Conservation (phyloP, 2,888 invertebrate species). For the Aleiodes alternator region DNA sequence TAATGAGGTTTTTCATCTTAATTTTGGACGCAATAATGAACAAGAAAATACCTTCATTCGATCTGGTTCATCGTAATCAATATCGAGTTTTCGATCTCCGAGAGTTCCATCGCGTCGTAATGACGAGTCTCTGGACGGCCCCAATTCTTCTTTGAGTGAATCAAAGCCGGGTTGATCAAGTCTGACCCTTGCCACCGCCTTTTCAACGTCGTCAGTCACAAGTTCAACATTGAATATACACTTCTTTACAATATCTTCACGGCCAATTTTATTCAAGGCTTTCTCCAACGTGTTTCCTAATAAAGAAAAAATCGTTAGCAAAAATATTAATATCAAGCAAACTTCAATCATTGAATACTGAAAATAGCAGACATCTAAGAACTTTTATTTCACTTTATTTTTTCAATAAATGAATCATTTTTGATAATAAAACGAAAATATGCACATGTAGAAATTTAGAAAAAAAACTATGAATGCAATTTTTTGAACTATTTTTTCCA, state of each 20-base stretch:
- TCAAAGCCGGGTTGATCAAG: slow-evolving; percentile 79
- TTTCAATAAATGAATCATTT: too few relatives aligned
- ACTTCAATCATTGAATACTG: background rate
- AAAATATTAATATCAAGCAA: slow-evolving; percentile 12
- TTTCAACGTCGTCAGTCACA: slow-evolving; percentile 84
- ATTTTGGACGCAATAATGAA: background rate
- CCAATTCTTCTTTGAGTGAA: slow-evolving; percentile 83
- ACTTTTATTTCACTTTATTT: too few relatives aligned
- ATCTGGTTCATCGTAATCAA: slow-evolving; percentile 79
- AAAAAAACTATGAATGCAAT: too few relatives aligned
- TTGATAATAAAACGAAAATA: too few relatives aligned
- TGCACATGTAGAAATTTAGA: too few relatives aligned
- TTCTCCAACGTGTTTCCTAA: slow-evolving; percentile 85
- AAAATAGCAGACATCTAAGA: too few relatives aligned
- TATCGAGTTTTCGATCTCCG: slow-evolving; percentile 77
- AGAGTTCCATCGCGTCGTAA: slow-evolving; percentile 80
- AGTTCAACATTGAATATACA: slow-evolving; percentile 85
- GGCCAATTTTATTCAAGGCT: slow-evolving; percentile 85
- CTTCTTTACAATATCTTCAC: slow-evolving; percentile 88
- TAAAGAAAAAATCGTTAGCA: background rate
- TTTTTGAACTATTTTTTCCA: too few relatives aligned
- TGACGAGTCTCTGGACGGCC: slow-evolving; percentile 85
- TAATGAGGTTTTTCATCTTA: too few relatives aligned
- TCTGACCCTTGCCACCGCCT: slow-evolving; percentile 78
- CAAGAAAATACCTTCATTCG: slow-evolving; percentile 80